phyloP scores from a whole-genome alignment of 2,888 invertebrate genomes.

The Rotaria magnacalcarata region DNA sequence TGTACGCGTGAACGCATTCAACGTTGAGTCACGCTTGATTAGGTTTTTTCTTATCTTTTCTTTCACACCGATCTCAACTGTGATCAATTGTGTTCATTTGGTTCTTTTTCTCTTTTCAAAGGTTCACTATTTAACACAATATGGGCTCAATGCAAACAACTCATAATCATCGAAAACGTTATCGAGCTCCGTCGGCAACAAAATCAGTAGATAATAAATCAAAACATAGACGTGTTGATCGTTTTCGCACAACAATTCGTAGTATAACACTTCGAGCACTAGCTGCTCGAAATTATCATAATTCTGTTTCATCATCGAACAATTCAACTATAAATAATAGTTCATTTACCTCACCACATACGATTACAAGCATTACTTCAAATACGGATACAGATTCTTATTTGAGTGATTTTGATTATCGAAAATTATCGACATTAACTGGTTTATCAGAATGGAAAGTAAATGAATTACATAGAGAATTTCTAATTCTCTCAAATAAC shows the following conservation, averaged over 20 bases:
- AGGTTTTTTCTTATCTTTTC: background rate
- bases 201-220: background rate
- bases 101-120: background rate
- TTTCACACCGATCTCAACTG: background rate
- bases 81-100: background rate
- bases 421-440: conserved; percentile 30
- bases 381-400: background rate
- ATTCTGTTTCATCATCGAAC: background rate
- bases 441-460: background rate
- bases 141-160: conserved; percentile 28
- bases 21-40: background rate
- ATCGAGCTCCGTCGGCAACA: background rate
- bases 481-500: background rate
- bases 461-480: conserved; percentile 27
- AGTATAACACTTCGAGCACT: conserved; percentile 21
- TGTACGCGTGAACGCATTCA: background rate
- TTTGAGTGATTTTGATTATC: conserved; percentile 28
- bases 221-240: background rate
- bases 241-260: conserved; percentile 1
- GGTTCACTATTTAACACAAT: background rate
- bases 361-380: background rate
- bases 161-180: background rate
- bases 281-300: background rate
- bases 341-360: background rate
- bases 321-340: background rate